phyloP scores from a whole-genome alignment of 1,140 invertebrate species.

The Delia radicum region DNA sequence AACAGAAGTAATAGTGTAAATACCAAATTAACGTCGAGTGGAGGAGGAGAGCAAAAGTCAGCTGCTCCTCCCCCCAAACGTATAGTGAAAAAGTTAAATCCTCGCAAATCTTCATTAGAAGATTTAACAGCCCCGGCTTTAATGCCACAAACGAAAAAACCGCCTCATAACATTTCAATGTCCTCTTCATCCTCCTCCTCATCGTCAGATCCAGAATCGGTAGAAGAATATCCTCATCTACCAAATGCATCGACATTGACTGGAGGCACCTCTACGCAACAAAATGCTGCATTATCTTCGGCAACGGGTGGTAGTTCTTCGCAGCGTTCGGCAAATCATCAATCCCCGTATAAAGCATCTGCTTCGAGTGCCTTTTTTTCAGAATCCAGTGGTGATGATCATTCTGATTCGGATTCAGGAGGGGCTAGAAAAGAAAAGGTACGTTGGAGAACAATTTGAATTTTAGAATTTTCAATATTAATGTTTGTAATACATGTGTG shows the following conservation, averaged over 20 bases:
- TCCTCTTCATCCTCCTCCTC: constrained; percentile 26
- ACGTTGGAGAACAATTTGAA: constrained; percentile 8
- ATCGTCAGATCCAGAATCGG: constrained; percentile 32
- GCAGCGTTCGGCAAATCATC: constrained; percentile 27
- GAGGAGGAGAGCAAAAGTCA: neutral
- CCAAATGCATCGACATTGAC: constrained; percentile 26
- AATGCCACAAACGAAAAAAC: neutral
- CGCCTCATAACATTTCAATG: neutral
- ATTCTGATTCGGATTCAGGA: constrained; percentile 28
- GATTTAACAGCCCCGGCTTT: constrained; percentile 4
- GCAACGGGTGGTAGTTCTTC: constrained; percentile 18
- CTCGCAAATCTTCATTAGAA: constrained; percentile 31
- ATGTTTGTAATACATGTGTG: neutral
- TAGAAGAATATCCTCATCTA: constrained; percentile 17
- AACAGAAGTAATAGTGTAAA: constrained; percentile 31
- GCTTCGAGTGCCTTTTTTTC: constrained; percentile 22
- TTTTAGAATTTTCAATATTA: neutral
- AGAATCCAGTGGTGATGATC: constrained; percentile 27
- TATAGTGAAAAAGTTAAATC: constrained; percentile 33
- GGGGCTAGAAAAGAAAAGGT: constrained; percentile 22
- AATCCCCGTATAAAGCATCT: constrained; percentile 30
- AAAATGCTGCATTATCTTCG: constrained; percentile 15
- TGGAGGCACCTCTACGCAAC: constrained; percentile 30
- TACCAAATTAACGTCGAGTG: constrained; percentile 27
- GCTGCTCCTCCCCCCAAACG: neutral